These are phyloP conservation scores for Synergus japonicus DNA, from an alignment of 2,888 invertebrate genomes.

Conservation along the genomic window DNA sequence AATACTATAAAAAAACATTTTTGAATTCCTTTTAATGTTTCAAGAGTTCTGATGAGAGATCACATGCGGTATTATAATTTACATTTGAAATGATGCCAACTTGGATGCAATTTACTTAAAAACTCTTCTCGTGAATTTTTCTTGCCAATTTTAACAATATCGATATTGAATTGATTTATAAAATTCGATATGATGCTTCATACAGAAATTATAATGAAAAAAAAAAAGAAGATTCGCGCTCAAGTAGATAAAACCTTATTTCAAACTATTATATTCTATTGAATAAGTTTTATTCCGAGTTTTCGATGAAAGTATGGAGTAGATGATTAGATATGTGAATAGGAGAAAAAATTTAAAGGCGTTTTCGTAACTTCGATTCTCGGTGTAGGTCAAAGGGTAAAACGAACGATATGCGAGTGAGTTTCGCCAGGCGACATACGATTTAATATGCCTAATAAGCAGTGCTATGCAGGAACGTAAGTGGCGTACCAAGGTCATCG, in stretches of 20 bases:
- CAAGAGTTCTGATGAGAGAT: slow-evolving; percentile 52
- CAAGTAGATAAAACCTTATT: neutral
- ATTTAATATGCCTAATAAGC: slow-evolving; percentile 70
- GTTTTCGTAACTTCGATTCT: slow-evolving; percentile 20
- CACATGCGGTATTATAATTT: slow-evolving; percentile 63
- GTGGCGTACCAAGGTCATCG: slow-evolving; percentile 74
- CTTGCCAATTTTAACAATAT: neutral
- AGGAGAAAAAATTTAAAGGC: neutral
- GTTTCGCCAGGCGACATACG: slow-evolving; percentile 52
- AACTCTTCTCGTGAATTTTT: neutral
- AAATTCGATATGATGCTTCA: neutral
- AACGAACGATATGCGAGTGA: slow-evolving; percentile 40
- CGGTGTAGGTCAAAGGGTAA: slow-evolving; percentile 17
- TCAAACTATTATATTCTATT: neutral
- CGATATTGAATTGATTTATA: neutral
- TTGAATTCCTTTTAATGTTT: neutral
- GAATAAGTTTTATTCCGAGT: neutral
- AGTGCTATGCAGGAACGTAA: slow-evolving; percentile 69
- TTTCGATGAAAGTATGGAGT: neutral
- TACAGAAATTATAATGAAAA: neutral
- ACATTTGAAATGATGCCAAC: slow-evolving; percentile 67
- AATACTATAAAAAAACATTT: neutral
- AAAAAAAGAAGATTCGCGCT: neutral
- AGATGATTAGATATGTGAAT: slow-evolving; percentile 13
- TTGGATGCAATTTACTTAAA: slow-evolving; percentile 56